phyloP scores from a whole-genome alignment of 2,888 invertebrate species.

The Conchocele bisecta region DNA sequence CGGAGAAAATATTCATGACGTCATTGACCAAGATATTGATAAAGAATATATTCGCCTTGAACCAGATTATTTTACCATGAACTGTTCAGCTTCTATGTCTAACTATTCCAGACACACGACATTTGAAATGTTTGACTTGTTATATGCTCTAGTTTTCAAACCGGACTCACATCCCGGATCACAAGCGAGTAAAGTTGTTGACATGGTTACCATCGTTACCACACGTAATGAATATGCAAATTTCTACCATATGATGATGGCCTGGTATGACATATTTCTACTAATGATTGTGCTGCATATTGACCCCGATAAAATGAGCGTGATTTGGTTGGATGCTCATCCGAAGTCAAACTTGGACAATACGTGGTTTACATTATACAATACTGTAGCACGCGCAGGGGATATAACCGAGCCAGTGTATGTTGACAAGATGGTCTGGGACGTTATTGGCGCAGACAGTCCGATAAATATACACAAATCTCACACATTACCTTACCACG shows the following conservation, averaged over 20 bases:
- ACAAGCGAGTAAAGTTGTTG: too few relatives aligned
- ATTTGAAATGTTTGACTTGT: too few relatives aligned
- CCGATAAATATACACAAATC: constrained; percentile 72
- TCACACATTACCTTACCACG: constrained; percentile 67
- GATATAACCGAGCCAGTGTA: constrained; percentile 60
- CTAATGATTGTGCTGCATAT: constrained; percentile 68
- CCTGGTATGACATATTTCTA: constrained; percentile 77
- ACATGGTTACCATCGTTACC: constrained; percentile 69
- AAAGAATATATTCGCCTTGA: too few relatives aligned
- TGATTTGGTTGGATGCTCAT: constrained; percentile 79
- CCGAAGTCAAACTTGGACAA: constrained; percentile 75
- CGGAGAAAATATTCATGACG: too few relatives aligned
- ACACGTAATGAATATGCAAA: constrained; percentile 79
- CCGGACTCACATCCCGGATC: too few relatives aligned
- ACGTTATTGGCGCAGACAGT: constrained; percentile 76
- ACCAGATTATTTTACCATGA: too few relatives aligned
- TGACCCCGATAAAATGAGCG: constrained; percentile 67
- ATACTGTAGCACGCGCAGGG: constrained; percentile 67
- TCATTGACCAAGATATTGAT: too few relatives aligned
- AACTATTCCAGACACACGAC: too few relatives aligned
- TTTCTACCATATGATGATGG: constrained; percentile 77
- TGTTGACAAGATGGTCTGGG: constrained; percentile 76
- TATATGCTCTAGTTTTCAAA: too few relatives aligned
- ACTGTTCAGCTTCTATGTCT: too few relatives aligned
- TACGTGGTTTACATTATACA: constrained; percentile 77